Conservation (phyloP, 2,113 vertebrate species). For the Paralichthys olivaceus region DNA sequence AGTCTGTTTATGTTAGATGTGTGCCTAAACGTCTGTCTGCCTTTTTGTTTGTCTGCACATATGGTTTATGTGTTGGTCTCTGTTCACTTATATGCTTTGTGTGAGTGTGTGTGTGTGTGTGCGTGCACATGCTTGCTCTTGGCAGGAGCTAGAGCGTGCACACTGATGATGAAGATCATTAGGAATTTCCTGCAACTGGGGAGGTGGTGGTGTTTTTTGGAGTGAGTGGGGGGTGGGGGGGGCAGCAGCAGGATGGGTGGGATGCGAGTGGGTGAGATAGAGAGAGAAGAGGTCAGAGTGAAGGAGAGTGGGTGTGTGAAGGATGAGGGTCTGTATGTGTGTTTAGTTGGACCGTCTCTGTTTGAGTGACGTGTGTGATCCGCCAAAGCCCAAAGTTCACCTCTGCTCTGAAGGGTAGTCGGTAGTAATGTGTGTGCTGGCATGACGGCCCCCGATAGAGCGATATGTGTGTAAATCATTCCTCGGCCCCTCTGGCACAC, state of each 20-base stretch:
- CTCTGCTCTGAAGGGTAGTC: constrained; percentile 30
- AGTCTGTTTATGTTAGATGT: constrained; percentile 73
- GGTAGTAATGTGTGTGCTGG: constrained; percentile 37
- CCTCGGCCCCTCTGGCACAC: constrained; percentile 25
- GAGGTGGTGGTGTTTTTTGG: constrained; percentile 77
- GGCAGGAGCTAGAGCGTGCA: constrained; percentile 85
- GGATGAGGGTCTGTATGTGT: constrained; percentile 28
- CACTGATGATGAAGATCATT: constrained; percentile 95
- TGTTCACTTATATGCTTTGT: constrained; percentile 53
- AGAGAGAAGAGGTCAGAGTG: constrained; percentile 55
- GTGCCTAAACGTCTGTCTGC: constrained; percentile 58
- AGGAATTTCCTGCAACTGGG: constrained; percentile 97
- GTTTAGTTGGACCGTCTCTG: constrained; percentile 30
- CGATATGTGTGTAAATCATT: constrained; percentile 19
- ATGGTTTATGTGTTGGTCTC: constrained; percentile 66
- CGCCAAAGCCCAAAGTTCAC: constrained; percentile 34
- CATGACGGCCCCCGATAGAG: not conserved
- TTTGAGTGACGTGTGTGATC: constrained; percentile 40
- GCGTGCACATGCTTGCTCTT: constrained; percentile 69
- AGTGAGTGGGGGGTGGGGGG: not conserved
- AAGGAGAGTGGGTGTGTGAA: constrained; percentile 56
- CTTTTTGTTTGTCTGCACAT: constrained; percentile 70
- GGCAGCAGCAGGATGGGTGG: constrained; percentile 32
- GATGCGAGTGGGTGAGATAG: constrained; percentile 56
- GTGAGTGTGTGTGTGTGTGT: constrained; percentile 19